These are phyloP conservation scores for Oreochromis tanganicae DNA, from an alignment of 2,113 vertebrate species.

Conservation along the genomic window DNA sequence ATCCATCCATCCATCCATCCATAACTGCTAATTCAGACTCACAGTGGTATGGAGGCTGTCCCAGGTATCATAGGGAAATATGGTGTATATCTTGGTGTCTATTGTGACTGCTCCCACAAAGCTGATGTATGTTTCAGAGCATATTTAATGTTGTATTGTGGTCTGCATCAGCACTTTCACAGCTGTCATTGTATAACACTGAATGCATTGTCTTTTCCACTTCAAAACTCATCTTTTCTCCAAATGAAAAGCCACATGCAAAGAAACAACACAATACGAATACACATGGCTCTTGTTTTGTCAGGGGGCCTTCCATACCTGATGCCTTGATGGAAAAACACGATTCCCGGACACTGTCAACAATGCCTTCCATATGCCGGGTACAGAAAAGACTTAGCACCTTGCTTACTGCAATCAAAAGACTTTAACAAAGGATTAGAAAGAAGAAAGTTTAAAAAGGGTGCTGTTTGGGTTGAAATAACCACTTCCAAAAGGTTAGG, in stretches of 20 bases:
- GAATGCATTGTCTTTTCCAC: background rate
- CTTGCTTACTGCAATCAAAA: background rate
- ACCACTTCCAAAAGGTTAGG: background rate
- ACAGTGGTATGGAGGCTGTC: background rate
- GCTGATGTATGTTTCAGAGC: background rate
- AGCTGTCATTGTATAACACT: background rate
- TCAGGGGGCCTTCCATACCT: background rate
- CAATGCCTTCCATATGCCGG: background rate
- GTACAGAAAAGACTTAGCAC: background rate
- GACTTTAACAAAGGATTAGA: background rate
- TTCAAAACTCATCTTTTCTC: background rate
- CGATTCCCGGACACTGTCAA: background rate
- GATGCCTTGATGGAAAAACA: background rate
- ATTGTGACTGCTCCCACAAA: background rate
- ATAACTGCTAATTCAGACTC: background rate
- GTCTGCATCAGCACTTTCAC: background rate
- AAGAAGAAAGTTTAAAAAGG: background rate
- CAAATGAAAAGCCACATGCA: background rate
- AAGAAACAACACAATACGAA: background rate
- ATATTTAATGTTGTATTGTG: background rate
- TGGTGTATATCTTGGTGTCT: background rate
- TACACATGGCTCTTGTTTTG: background rate
- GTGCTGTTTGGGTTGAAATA: background rate
- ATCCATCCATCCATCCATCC: accelerated
- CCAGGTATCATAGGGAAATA: background rate